A percentile compares a stretch with the other conserved stretches of the same genome.
These are phyloP conservation scores for Furnarius figulus DNA, from an alignment of 2,113 vertebrate genomes.

Conservation along the genomic window DNA sequence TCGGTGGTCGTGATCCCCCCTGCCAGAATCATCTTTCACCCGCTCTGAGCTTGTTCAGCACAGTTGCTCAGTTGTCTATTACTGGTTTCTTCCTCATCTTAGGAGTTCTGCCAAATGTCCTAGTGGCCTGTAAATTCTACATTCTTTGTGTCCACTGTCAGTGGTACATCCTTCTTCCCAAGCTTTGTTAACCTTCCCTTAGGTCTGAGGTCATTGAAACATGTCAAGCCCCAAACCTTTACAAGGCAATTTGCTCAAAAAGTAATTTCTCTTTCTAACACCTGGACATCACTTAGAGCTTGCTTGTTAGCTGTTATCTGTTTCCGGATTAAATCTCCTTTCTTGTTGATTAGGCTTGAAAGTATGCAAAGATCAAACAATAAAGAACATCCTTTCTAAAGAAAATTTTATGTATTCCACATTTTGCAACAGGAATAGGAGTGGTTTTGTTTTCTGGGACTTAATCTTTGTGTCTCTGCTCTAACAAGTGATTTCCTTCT, in stretches of 20 bases:
- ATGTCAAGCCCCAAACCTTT: neutral
- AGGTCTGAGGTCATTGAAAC: neutral
- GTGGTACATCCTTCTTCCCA: neutral
- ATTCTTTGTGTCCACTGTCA: neutral
- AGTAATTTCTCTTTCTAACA: neutral
- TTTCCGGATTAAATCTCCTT: neutral
- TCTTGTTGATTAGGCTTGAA: neutral
- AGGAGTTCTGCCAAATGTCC: neutral
- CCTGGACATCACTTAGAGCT: neutral
- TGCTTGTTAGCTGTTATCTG: neutral
- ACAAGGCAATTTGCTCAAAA: neutral
- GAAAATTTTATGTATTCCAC: neutral
- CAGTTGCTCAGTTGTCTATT: neutral
- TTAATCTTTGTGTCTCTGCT: rapidly evolving
- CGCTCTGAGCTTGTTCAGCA: rapidly evolving
- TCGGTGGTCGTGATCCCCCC: neutral
- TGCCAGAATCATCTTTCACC: neutral
- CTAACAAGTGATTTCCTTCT: neutral
- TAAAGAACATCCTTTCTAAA: neutral
- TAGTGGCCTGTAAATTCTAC: neutral
- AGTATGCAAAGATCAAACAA: neutral
- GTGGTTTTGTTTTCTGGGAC: neutral
- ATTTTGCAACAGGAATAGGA: neutral
- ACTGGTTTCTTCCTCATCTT: neutral
- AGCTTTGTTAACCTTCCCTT: neutral